Base-by-base conservation (phyloP, 2,113 vertebrate genomes). In the Heteronetta atricapilla region DNA sequence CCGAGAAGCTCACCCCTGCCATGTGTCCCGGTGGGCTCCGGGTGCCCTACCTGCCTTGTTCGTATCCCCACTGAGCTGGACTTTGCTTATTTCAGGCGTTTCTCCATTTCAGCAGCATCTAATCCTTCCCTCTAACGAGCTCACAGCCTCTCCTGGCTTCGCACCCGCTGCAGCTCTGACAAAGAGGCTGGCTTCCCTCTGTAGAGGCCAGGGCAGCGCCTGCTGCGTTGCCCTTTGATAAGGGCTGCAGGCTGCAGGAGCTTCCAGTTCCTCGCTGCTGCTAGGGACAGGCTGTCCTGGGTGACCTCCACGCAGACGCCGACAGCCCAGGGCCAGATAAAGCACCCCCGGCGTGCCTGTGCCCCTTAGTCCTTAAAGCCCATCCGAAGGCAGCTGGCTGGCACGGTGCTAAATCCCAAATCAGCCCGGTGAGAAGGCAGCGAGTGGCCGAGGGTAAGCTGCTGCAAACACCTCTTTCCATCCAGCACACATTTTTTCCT, bases 311-410 rank as follows among this genome's bases (percentile, higher is more conserved):
- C 1, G 3, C 0, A 2, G 79, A 23, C 48, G 46, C 31, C 55
- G 52, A 48, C 31, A 55, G 18, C 40, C 40, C 22, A 25, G 3
- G 2, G 46, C 22, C 53, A 36, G 48, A 20, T 31, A 36, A 40
- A 20, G 5, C 13, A 14, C 12, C 3, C 5, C 48, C 56, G 0
- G 3, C 63, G 33, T 6, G 3, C 13, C 21, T 2, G 2, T 7
- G 26, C 15, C 46, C 23, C 42, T 34, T 40, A 29, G 13, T 19
- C 46, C 44, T 36, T 19, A 56, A 22, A n/a, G 4, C 5, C 25
- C 33, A 44, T 16, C 34, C 75, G 63, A 68, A 33, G 31, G 46
- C 59, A 62, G 23, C 63, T 7, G 2, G 33, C 21, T 21, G 56
- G 52, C 12, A 64, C 14, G 19, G 53, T 3, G 13, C 26, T 58